Conservation (phyloP, 2,113 vertebrate genomes). For the Silurus asotus region DNA sequence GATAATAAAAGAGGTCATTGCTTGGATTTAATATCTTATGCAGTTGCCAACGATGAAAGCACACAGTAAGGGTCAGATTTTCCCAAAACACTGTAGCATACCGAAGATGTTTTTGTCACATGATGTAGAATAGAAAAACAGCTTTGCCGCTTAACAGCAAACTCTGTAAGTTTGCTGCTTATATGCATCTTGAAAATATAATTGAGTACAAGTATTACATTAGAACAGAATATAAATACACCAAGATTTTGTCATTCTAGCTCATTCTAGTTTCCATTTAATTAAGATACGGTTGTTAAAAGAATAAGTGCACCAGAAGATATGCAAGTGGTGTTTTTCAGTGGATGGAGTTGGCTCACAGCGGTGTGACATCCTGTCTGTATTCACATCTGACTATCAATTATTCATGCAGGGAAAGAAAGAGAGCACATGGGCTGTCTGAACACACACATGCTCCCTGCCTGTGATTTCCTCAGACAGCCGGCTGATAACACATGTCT, state of each 20-base stretch:
- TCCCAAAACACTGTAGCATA: background rate
- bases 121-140: background rate
- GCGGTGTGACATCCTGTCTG: slow-evolving; percentile 34
- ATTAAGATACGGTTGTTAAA: slow-evolving; percentile 12
- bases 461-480: slow-evolving; percentile 39
- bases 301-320: slow-evolving; percentile 5
- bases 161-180: background rate
- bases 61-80: background rate
- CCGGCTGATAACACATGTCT: slow-evolving; percentile 22
- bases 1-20: background rate
- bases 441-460: slow-evolving; percentile 34
- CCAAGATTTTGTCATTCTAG: too few relatives aligned
- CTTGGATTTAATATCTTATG: background rate
- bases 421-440: slow-evolving; percentile 44
- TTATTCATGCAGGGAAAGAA: slow-evolving; percentile 60
- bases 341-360: slow-evolving; percentile 27
- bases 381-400: slow-evolving; percentile 47
- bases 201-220: background rate
- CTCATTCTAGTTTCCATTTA: background rate
- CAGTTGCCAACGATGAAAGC: background rate
- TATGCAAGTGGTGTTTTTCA: slow-evolving; percentile 18
- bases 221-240: background rate
- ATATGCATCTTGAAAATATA: background rate
- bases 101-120: background rate
- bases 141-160: background rate